Base-by-base conservation (phyloP, 2,113 vertebrate genomes). In the Suncus etruscus region DNA sequence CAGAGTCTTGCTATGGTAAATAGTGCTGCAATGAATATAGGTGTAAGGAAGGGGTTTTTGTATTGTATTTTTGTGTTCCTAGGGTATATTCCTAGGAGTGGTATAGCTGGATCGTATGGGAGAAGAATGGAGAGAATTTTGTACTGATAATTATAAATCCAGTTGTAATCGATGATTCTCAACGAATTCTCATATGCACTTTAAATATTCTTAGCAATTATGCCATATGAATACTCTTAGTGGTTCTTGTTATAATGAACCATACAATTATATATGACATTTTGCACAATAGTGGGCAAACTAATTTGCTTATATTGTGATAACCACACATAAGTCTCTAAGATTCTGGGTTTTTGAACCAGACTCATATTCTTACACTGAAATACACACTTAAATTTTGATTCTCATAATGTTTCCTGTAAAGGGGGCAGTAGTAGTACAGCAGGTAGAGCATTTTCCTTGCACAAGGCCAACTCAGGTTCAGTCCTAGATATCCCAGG, bases 401-500 rank as follows among this genome's bases (percentile, higher is more conserved):
- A 66, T 93, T 83, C 83, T 75, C 48, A 92, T 74, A 91, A 11
- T 75, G 47, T 84, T 20, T 79, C 45, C 18, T 86, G 20, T 58
- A 39, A 39, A 39, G 39, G 39, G 39, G 39, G 39, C 39, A 39
- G 39, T 39, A 39, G 39, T 39, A 39, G 39, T 39, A 39, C 39
- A 39, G 5, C 39, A 39, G 39, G 39, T 39, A 39, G 5, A 39
- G 39, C 39, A 39, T 39, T 39, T 39, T 39, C 39, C 39, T 39
- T 39, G 5, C 39, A 39, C 39, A 39, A 39, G 39, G 39, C 39
- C 39, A 39, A 39, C 39, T 39, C 39, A 39, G 39, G 39, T 39
- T 39, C 39, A 39, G 39, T 39, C 39, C 39, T 39, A 39, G 39
- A 39, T 39, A 39, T 39, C 39, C 39, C 5, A 5, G 39, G 39